Percentiles rank a stretch among this genome's conserved stretches.
phyloP scores from a whole-genome alignment of 2,113 vertebrate species.

The Neodon shergylaensis region DNA sequence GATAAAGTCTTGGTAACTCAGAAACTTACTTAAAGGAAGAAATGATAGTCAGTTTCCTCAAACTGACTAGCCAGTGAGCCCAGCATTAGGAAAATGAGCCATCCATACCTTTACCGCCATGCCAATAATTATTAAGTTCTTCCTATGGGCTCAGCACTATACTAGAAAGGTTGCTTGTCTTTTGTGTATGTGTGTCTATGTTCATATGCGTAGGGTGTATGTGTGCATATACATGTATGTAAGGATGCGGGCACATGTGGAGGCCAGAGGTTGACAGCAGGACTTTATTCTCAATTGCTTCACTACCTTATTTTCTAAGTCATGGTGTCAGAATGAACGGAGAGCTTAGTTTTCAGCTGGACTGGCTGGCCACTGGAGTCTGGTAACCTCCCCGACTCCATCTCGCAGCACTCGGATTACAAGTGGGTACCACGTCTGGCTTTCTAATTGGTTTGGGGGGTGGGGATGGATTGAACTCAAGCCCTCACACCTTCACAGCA shows the following conservation, averaged over 20 bases:
- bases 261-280: not conserved
- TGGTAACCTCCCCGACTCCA: not conserved
- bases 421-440: not conserved
- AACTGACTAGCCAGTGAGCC: not conserved
- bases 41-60: no score
- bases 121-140: not conserved
- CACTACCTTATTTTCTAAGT: not conserved
- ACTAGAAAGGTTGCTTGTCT: not conserved
- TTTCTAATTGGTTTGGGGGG: no score
- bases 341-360: not conserved
- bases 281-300: no score
- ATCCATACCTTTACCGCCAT: no score
- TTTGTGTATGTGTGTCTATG: not conserved
- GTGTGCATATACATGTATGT: not conserved
- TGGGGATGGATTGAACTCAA: not conserved
- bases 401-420: not conserved
- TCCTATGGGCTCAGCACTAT: not conserved
- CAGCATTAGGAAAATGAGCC: not conserved
- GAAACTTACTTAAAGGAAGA: not conserved
- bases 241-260: not conserved
- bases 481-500: not conserved
- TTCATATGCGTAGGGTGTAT: not conserved
- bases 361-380: not conserved
- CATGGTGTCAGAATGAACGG: not conserved
- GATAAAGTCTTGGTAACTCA: not conserved